Conservation (phyloP, 2,797 vertebrate genomes). For the Distichodus sexfasciatus region DNA sequence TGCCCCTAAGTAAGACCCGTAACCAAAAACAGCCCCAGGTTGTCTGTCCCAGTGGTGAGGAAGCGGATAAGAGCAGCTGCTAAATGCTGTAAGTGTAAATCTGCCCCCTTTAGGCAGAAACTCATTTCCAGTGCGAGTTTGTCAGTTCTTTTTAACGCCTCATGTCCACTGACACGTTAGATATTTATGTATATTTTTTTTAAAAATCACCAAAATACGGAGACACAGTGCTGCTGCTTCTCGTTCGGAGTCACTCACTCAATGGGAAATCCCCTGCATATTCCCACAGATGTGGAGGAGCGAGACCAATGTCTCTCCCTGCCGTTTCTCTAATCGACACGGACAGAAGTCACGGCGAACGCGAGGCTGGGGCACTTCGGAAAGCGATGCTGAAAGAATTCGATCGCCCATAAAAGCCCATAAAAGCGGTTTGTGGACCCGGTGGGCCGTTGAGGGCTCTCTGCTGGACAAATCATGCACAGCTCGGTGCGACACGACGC, state of each 20-base stretch:
- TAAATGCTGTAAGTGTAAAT: no score
- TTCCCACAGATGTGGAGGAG: background rate
- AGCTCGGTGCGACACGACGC: slow-evolving; percentile 8
- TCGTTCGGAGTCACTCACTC: background rate
- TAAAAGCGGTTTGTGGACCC: no score
- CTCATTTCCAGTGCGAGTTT: background rate
- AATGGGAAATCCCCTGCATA: background rate
- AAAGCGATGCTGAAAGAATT: no score
- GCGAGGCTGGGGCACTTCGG: background rate
- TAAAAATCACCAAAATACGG: background rate
- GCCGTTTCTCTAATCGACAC: background rate
- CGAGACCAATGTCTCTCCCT: background rate
- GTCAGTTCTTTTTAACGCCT: background rate
- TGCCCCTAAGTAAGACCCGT: no score
- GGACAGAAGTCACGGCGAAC: background rate
- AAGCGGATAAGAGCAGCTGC: no score
- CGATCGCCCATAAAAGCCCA: no score
- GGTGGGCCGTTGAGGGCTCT: no score
- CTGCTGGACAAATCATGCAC: slow-evolving; percentile 39
- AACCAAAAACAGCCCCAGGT: no score
- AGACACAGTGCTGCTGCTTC: background rate
- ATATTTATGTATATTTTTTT: no score
- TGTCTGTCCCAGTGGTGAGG: no score
- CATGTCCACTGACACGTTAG: background rate
- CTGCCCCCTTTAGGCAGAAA: background rate